Evolutionary conservation across 2,797 vertebrate species (phyloP), one percentile per base, ranked within the genome.

Genomic region (Helicolenus hilgendorfi): DNA sequence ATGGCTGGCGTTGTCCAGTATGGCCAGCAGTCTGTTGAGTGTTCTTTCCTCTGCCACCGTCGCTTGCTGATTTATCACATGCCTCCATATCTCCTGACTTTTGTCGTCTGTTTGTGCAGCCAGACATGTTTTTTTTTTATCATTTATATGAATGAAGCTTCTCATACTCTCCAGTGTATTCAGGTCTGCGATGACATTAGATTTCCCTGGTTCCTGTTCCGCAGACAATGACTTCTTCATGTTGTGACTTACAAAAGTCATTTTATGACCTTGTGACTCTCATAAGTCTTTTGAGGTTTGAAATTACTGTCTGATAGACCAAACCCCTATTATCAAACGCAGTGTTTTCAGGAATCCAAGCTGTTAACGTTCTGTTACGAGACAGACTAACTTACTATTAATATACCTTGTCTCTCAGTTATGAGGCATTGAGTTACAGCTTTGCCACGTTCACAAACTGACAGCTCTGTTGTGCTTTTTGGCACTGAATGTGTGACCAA

Each of bases 371-470:
- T 27, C 18, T 71, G 29, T 83, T 59, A n/a, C 1, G 8, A 45
- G 26, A 14, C 69, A 22, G n/a, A 88, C 14, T 36, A 35, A 0
- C 10, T 24, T 7, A 4, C 45, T 73, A 62, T 76, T 55, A 58
- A 72, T 75, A 60, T 18, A 27, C n/a, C 20, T 11, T 11, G 1
- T 3, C 41, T 38, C 26, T 79, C 8, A 22, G 15, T n/a, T 72
- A 18, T 24, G 36, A 62, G 15, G 35, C 31, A 26, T 62, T 79
- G 38, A 55, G 18, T 68, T 55, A 1, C 68, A 64, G 76, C 79
- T 85, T 36, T 74, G 18, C 26, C 36, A 1, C 26, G 33, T 67
- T 84, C 49, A 79, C 72, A 75, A 24, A 38, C 64, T 74, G 68
- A 20, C 3, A 20, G n/a, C 27, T 2, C 45, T 33, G 64, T 60